Conservation (phyloP, 2,888 invertebrate genomes). For the Trachelus iudaicus region DNA sequence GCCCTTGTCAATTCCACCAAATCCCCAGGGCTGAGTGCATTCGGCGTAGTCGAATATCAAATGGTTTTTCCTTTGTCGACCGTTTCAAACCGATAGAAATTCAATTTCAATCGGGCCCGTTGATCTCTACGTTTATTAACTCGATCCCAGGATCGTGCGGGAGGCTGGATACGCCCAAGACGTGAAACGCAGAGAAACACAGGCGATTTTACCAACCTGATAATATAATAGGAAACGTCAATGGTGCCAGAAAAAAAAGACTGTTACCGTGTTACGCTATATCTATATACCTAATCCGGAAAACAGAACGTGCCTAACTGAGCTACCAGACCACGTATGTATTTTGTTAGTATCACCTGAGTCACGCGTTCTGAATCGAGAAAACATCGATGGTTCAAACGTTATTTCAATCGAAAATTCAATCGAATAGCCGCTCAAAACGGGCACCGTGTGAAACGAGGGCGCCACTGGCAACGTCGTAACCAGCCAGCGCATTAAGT, state of each 20-base stretch:
- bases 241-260: neutral
- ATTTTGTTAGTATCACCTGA: neutral
- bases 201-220: neutral
- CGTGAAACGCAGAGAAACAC: neutral
- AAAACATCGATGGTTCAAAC: neutral
- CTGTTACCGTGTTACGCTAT: neutral
- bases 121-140: neutral
- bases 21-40: neutral
- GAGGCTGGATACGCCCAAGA: neutral
- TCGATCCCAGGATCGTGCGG: neutral
- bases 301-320: neutral
- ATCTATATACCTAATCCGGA: neutral
- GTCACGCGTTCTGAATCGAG: neutral
- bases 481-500: neutral
- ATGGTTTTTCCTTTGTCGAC: neutral
- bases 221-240: neutral
- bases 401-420: neutral
- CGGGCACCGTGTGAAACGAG: neutral
- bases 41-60: neutral
- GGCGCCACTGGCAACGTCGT: neutral
- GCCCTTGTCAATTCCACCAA: neutral
- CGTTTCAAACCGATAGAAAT: neutral
- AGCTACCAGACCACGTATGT: neutral
- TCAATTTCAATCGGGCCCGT: neutral
- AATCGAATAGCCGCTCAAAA: neutral